Evolutionary conservation across 2,113 vertebrate species (phyloP).

Genomic region (Hippocampus guttulatus): DNA sequence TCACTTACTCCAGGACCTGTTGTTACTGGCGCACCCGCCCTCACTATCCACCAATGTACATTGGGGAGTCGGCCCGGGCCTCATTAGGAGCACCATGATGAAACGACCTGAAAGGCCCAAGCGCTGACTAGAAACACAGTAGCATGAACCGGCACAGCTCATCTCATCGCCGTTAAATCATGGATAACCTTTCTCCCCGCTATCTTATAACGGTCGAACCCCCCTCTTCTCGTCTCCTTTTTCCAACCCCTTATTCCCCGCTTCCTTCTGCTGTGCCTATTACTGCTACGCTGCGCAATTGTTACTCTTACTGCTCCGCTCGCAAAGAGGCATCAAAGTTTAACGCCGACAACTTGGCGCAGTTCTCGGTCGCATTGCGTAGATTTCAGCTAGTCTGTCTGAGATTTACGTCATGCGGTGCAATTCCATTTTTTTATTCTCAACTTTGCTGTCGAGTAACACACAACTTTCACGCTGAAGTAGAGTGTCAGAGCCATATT

Average conservation of each 20-base stretch:
- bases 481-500: not conserved
- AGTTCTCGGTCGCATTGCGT: conserved; percentile 36
- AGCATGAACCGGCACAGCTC: conserved; percentile 58
- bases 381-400: conserved; percentile 49
- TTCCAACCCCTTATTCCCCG: conserved; percentile 5
- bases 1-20: conserved; percentile 20
- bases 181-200: conserved; percentile 67
- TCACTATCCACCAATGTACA: conserved; percentile 48
- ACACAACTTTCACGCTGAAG: not conserved
- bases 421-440: conserved; percentile 27
- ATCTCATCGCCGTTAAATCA: conserved; percentile 72
- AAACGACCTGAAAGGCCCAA: conserved; percentile 74
- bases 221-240: conserved; percentile 18
- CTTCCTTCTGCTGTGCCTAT: conserved; percentile 34
- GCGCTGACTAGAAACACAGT: conserved; percentile 61
- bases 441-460: conserved; percentile 14
- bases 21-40: conserved; percentile 36
- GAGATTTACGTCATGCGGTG: conserved; percentile 53
- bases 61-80: conserved; percentile 61
- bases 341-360: conserved; percentile 59
- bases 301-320: conserved; percentile 50
- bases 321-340: conserved; percentile 71
- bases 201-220: conserved; percentile 54
- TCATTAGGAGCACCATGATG: conserved; percentile 76
- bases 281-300: conserved; percentile 46